Percentiles rank a stretch among this genome's conserved stretches.
These are phyloP conservation scores for Heliconius hermathena DNA, from an alignment of 1,140 invertebrate species.

Conservation along the genomic window DNA sequence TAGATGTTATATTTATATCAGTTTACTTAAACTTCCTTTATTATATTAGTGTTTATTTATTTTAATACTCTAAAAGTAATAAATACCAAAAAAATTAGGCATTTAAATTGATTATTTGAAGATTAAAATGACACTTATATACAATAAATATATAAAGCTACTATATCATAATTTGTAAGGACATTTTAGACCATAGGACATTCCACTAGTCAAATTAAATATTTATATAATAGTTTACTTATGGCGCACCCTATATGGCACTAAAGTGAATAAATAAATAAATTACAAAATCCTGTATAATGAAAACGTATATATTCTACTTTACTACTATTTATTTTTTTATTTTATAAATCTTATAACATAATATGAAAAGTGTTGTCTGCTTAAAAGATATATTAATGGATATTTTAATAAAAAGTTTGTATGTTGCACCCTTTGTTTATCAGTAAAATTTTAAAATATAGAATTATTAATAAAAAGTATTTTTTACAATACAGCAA, in stretches of 20 bases:
- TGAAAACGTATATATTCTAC: neutral
- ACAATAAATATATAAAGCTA: neutral
- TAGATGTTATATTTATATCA: neutral
- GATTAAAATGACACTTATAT: neutral
- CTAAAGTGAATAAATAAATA: neutral
- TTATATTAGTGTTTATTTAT: neutral
- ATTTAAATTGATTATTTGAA: neutral
- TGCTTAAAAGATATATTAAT: too few relatives aligned
- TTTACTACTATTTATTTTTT: neutral
- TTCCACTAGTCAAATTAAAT: conserved; percentile 5
- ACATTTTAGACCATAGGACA: neutral
- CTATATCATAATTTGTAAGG: neutral
- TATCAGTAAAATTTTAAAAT: too few relatives aligned
- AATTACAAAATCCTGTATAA: neutral
- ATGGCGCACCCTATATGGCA: neutral
- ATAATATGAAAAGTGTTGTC: neutral
- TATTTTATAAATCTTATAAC: neutral
- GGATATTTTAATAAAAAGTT: too few relatives aligned
- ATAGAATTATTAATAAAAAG: too few relatives aligned
- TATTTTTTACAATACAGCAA: too few relatives aligned
- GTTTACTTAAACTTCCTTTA: neutral
- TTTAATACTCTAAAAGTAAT: neutral
- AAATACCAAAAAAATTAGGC: neutral
- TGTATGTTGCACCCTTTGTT: too few relatives aligned
- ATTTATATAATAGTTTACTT: neutral